Evolutionary conservation across 2,888 invertebrate genomes (phyloP), one percentile per base, ranked within the genome.

Genomic region (Plutella xylostella): DNA sequence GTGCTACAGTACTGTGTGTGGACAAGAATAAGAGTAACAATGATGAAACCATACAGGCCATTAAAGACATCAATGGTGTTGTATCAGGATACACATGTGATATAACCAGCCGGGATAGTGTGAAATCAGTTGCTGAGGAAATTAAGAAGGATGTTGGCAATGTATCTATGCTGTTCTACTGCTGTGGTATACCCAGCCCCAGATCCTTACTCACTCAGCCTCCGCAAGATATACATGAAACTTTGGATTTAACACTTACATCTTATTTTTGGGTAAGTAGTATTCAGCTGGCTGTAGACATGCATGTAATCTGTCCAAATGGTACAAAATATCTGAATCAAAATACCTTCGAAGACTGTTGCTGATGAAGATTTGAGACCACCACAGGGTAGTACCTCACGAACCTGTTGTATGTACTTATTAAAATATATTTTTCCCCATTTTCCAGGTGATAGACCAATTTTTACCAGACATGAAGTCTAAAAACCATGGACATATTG

Each of bases 251-350:
- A 5, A 86, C 88, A 30, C 68, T 89, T 11, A 78, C 88, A 18
- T 88, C 88, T 41, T 87, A 88, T 52, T 88, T 88, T 63, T 89
- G 88, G 88, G 89, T 88, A 67, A 68, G 65, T 49, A 9, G n/a
- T n/a, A n/a, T n/a, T n/a, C n/a, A n/a, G n/a, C n/a, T n/a, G n/a
- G n/a, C n/a, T n/a, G n/a, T n/a, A n/a, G n/a, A n/a, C n/a, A n/a
- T n/a, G n/a, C n/a, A n/a, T n/a, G n/a, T n/a, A n/a, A n/a, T n/a
- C n/a, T n/a, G n/a, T n/a, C n/a, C n/a, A n/a, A n/a, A n/a, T n/a
- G n/a, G n/a, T n/a, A n/a, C n/a, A n/a, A n/a, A n/a, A n/a, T n/a
- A n/a, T n/a, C n/a, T n/a, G n/a, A n/a, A n/a, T n/a, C n/a, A n/a
- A n/a, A n/a, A n/a, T n/a, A n/a, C n/a, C n/a, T n/a, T n/a, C n/a